Evolutionary conservation across 1,140 invertebrate genomes (phyloP), one percentile per base, ranked within the genome.

Genomic region (Colletes gigas): DNA sequence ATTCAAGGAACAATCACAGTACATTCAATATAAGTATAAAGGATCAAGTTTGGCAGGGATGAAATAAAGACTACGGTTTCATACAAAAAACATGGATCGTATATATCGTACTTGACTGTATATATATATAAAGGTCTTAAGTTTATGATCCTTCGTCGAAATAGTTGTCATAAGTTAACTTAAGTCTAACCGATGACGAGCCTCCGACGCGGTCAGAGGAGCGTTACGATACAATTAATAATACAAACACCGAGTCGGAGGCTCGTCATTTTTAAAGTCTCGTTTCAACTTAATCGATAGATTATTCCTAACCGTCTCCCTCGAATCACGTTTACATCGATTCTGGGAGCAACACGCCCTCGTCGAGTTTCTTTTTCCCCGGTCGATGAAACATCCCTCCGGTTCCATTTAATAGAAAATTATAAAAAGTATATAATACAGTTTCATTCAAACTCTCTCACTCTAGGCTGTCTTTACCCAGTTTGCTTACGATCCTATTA

Each of bases 61-160:
- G 41, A 44, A 70, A 55, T 52, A 4, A 74, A 68, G 6, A 57
- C n/a, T 60, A 19, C 21, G 15, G 57, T 47, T 62, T 77, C 65
- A 59, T 89, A 88, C 85, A 79, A 89, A 88, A 89, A 88, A 89
- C 87, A 89, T 88, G 73, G 81, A 88, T 87, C 79, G 60, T 73
- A 81, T 85, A 86, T 88, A 85, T 87, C 80, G 76, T 88, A 87
- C 66, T 89, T 88, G 83, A 88, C 72, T 80, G 79, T 86, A 85
- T 88, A 89, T 86, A 85, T 88, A 89, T 75, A 77, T 88, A 87
- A 87, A 89, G 78, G 65, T 84, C 78, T 88, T 89, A 89, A 78
- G 47, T 76, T 75, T 82, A 85, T 83, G 59, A 78, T 88, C 54
- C 10, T 82, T 83, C 73, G 74, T 74, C 70, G 71, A 83, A 81